Base-by-base conservation (phyloP, 2,113 vertebrate species). In the Camarhynchus parvulus region DNA sequence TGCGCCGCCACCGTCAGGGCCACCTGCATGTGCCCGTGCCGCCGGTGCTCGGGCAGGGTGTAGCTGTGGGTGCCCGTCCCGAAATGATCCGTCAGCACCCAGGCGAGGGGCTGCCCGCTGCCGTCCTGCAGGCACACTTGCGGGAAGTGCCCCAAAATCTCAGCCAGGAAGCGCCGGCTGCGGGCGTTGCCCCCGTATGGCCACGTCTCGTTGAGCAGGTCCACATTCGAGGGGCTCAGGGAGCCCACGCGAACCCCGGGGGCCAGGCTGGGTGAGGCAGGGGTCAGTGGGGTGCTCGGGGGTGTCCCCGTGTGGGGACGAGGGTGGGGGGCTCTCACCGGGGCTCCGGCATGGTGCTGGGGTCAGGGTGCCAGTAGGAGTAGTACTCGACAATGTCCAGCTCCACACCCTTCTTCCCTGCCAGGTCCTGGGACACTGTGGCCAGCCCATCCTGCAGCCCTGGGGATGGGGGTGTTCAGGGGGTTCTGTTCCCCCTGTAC, bases 121-220 rank as follows among this genome's bases (percentile, higher is more conserved):
- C 20, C 1, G 0, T 83, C 90, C 63, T 56, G 63, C 49, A 96
- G 76, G 90, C 90, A 94, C 8, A 94, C 5, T 27, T 22, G 49
- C 0, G 94, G 95, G 64, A 89, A 92, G 5, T 23, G 27, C 10
- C 1, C 13, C 89, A 86, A 5, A 13, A 90, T 12, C 42, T 75
- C 52, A 0, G 15, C 74, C 88, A 94, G 53, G 85, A 72, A 94
- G 13, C 6, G 55, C 10, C 90, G 91, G 92, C 93, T 95, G 27
- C 89, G 80, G 5, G 19, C 5, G 4, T 88, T 94, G 3, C 94
- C 83, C 13, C 94, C 93, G 1, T 92, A 76, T 3, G 63, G 3
- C 94, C 94, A 96, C 0, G 94, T 96, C 9, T 74, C 5, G 23
- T 94, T 89, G 55, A 95, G 82, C 14, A 95, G 88, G 10, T 94